Evolutionary conservation across 2,113 vertebrate species (phyloP), one percentile per base, ranked within the genome.

Genomic region (Anser cygnoides): DNA sequence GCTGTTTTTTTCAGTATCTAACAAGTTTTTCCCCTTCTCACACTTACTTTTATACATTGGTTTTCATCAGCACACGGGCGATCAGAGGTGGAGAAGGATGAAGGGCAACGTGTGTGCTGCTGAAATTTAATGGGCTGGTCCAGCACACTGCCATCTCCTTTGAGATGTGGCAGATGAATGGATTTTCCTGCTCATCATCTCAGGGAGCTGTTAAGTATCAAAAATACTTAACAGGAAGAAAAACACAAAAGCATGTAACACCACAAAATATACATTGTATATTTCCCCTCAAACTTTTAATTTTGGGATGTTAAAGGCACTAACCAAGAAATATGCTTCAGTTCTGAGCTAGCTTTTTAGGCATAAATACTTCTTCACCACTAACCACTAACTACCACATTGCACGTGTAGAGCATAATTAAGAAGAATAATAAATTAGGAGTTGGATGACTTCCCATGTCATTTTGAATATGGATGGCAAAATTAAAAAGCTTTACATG

Each of bases 361-460:
- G 46, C 29, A 59, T 54, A 87, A 94, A 71, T 90, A 80, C n/a
- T 84, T 93, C 87, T 85, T 70, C 41, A 84, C 41, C 12, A 1
- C 83, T 88, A 94, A 93, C 76, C 86, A 84, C 92, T 66, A 90
- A 88, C 82, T 87, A 89, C 81, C 26, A 57, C 18, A 43, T 43
- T 74, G 52, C 33, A 76, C 57, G 63, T 35, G 46, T 35, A 77
- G 6, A 80, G 2, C 49, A 77, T 74, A 94, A 90, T 93, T 81
- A 88, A 71, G n/a, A 92, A 77, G 44, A 83, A 75, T 14, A 90
- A 90, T 15, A 81, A 93, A 88, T 94, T 79, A 82, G 39, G 49
- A 89, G 58, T 37, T 91, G 87, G 37, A 75, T 72, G 9, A 43
- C 59, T 96, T 92, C 57, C 85, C 49, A 11, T 28, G 28, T 46